phyloP scores from a whole-genome alignment of 2,113 vertebrate genomes.

The Cyanoliseus patagonus region DNA sequence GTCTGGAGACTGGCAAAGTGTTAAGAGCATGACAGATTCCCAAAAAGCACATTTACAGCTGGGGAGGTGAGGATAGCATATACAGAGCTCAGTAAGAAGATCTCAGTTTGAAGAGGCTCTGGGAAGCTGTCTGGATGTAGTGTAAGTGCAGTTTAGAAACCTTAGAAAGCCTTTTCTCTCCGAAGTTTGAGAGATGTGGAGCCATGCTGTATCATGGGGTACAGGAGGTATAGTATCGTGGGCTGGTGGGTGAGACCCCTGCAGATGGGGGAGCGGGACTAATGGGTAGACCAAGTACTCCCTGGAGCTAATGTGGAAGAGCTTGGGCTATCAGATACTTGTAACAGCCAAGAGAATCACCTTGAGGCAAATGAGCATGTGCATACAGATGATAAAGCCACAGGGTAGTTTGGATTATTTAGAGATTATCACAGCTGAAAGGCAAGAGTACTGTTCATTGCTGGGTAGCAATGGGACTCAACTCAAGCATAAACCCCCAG shows the following conservation, averaged over 20 bases:
- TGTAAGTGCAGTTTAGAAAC: neutral
- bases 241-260: fast-evolving
- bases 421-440: neutral
- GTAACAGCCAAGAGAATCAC: neutral
- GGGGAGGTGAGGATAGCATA: neutral
- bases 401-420: neutral
- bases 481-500: neutral
- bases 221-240: fast-evolving
- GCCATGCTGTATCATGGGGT: neutral
- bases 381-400: conserved; percentile 14
- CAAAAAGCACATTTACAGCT: neutral
- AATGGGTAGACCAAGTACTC: neutral
- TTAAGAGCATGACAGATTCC: neutral
- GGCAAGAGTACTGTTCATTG: neutral
- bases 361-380: neutral
- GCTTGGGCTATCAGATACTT: neutral
- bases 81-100: neutral
- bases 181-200: neutral
- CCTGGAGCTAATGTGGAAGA: neutral
- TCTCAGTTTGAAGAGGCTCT: neutral
- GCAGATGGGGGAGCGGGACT: fast-evolving
- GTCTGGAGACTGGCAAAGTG: neutral
- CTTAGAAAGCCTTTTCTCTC: neutral
- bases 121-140: neutral
- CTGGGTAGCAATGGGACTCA: neutral